phyloP scores from a whole-genome alignment of 2,797 vertebrate genomes.

The Cynodonichthys magdalenae region DNA sequence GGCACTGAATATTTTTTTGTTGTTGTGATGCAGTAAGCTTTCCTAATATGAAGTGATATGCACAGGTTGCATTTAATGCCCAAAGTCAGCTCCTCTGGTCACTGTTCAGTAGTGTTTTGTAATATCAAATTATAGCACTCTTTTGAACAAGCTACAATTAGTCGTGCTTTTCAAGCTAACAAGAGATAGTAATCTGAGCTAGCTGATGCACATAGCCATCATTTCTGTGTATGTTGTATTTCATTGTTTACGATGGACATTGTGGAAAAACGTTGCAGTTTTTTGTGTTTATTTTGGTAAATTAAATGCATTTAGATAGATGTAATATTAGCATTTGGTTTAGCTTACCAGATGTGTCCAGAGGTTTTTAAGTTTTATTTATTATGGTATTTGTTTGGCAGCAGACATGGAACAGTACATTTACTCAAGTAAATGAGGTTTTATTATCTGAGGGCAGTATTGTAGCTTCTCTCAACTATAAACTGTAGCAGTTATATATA shows the following conservation, averaged over 20 bases:
- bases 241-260: slow-evolving; percentile 75
- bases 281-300: slow-evolving; percentile 68
- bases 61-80: slow-evolving; percentile 62
- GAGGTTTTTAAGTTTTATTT: slow-evolving; percentile 47
- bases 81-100: slow-evolving; percentile 41
- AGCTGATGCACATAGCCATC: slow-evolving; percentile 62
- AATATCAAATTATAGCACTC: slow-evolving; percentile 35
- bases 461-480: slow-evolving; percentile 14
- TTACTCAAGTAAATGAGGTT: slow-evolving; percentile 5
- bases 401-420: slow-evolving; percentile 19
- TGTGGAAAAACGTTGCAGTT: slow-evolving; percentile 56
- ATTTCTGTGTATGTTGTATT: slow-evolving; percentile 50
- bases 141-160: slow-evolving; percentile 58
- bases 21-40: slow-evolving; percentile 63
- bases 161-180: slow-evolving; percentile 64
- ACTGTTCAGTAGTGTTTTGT: slow-evolving; percentile 44
- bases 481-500: slow-evolving; percentile 3
- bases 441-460: slow-evolving; percentile 8
- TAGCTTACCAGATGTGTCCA: slow-evolving; percentile 19
- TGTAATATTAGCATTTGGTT: slow-evolving; percentile 36
- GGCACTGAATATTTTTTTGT: slow-evolving; percentile 68
- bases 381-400: slow-evolving; percentile 30
- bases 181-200: slow-evolving; percentile 49
- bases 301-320: slow-evolving; percentile 73
- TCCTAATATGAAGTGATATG: slow-evolving; percentile 63